phyloP scores from a whole-genome alignment of 1,140 invertebrate species.

The Cryptotermes secundus region DNA sequence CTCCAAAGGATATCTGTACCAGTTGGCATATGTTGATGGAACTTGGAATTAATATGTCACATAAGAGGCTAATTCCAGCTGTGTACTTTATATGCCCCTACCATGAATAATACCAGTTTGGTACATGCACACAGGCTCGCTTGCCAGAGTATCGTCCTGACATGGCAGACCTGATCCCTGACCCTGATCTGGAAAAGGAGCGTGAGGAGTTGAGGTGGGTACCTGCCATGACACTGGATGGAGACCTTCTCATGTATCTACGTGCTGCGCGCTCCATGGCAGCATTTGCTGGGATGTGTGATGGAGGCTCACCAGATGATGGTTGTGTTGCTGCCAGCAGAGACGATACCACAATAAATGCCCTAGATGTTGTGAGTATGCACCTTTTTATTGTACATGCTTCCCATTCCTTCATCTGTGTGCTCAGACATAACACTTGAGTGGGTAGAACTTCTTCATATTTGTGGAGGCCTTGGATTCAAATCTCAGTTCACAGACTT shows the following conservation, averaged over 20 bases:
- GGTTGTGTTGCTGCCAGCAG: constrained; percentile 92
- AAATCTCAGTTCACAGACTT: no score
- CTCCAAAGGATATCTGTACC: no score
- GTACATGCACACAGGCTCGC: constrained; percentile 58
- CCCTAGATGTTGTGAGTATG: constrained; percentile 79
- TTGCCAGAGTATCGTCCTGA: constrained; percentile 77
- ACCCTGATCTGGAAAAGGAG: constrained; percentile 71
- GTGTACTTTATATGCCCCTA: no score
- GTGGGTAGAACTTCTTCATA: no score
- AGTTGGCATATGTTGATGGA: neutral
- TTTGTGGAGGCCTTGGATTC: no score
- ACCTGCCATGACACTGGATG: constrained; percentile 85
- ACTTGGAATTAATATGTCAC: no score
- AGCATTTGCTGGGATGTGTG: constrained; percentile 96
- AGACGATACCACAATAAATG: constrained; percentile 98
- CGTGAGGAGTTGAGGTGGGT: constrained; percentile 91
- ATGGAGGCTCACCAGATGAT: constrained; percentile 94
- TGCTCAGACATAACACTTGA: no score
- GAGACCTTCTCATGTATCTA: constrained; percentile 96
- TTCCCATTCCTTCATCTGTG: no score
- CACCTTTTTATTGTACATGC: neutral
- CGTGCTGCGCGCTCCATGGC: constrained; percentile 93
- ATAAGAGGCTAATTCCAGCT: no score
- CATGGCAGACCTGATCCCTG: constrained; percentile 61
- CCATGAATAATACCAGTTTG: no score